Evolutionary conservation across 1,140 invertebrate genomes (phyloP).

Genomic region (Aricia agestis): DNA sequence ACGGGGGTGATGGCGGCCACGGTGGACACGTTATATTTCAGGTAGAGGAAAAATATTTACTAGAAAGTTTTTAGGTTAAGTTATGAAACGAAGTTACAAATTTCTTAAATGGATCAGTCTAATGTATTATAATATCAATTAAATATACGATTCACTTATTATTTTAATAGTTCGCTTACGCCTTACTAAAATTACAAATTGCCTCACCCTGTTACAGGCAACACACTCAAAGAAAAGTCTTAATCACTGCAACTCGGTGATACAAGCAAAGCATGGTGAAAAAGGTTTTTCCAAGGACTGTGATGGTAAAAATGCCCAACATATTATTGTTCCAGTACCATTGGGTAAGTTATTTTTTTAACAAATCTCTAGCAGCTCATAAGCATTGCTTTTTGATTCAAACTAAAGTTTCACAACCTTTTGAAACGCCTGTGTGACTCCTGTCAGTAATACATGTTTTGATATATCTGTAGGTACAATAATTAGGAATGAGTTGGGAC

Average conservation of each 20-base stretch:
- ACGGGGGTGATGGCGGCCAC: conserved; percentile 97
- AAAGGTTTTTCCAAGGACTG: conserved; percentile 87
- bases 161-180: too few species aligned
- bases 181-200: neutral
- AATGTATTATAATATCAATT: too few species aligned
- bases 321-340: conserved; percentile 88
- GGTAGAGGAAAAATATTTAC: conserved; percentile 27
- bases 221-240: conserved; percentile 83
- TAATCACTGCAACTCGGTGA: conserved; percentile 78
- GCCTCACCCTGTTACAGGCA: conserved; percentile 35
- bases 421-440: too few species aligned
- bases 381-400: too few species aligned
- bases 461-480: conserved; percentile 84
- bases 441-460: neutral
- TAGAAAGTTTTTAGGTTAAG: neutral
- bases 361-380: too few species aligned
- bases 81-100: neutral
- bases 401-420: too few species aligned
- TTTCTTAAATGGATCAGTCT: neutral
- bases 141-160: neutral
- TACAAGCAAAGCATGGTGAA: conserved; percentile 81
- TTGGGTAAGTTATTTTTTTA: conserved; percentile 77
- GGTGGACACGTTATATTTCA: conserved; percentile 96
- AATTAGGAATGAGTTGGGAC: conserved; percentile 79
- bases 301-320: conserved; percentile 90